Evolutionary conservation across 1,140 invertebrate species (phyloP), one percentile per base, ranked within the genome.

Genomic region (Brachionus rotundiformis): DNA sequence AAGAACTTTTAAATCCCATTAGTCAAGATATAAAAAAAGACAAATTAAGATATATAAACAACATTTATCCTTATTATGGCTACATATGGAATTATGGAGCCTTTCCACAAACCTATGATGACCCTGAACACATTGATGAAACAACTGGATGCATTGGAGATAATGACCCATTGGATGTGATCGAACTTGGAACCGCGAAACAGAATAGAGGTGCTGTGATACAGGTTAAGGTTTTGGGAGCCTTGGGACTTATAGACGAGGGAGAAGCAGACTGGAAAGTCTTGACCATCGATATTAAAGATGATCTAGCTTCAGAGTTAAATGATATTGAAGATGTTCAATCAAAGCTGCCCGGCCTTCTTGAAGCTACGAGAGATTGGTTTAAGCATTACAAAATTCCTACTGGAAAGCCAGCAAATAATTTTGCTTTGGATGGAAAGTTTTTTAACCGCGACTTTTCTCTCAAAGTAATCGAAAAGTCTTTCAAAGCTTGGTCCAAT

Each of bases 21-120:
- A 98, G 96, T 86, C 98, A 99, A 89, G 97, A 99, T 89, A 91
- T 95, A 1, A 99, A 99, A 89, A 99, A 98, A 86, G 96, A 94
- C 25, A 94, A 95, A 86, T 89, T 98, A 36, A 91, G 97, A 82
- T 99, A 92, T 90, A 96, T 99, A 10, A 92, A 94, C 77, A 99
- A 99, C 88, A 93, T 94, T 85, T 99, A 98, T 86, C 98, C 98
- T 65, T 95, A 99, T 89, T 94, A 97, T 88, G 98, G 98, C 23
- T 99, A 99, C 88, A 99, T 99, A 85, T 99, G 98, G 98, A 99
- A 99, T 89, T 99, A 99, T 89, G 98, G 98, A 83, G 97, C 97
- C 59, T 86, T 99, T 65, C 98, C 98, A 59, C 98, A 89, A 91
- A 99, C 97, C 4, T 99, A 96, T 96, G 97, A 99, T 90, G 94